Base-by-base conservation (phyloP, 2,113 vertebrate genomes). In the Damaliscus lunatus region DNA sequence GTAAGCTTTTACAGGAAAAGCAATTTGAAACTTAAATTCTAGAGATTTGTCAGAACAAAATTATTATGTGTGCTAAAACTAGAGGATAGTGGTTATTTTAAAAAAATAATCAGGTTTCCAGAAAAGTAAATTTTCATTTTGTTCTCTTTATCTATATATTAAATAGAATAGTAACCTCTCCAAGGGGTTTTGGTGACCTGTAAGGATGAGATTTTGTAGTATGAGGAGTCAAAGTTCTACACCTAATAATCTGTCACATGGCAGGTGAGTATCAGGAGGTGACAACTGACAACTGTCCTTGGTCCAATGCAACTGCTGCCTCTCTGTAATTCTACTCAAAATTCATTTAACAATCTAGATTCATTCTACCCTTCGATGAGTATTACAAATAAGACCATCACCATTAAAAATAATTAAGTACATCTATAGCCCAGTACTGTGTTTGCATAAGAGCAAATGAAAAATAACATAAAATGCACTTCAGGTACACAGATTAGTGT, bases 61-160 rank as follows among this genome's bases (percentile, higher is more conserved):
- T 15, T 74, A 33, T 81, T 59, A 9, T 27, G 96, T 95, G 85
- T 98, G n/a, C 80, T 82, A 97, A 97, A 98, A 96, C 19, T 93
- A 91, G 89, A 86, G 55, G 23, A 62, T 94, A 85, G 11, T 64
- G 57, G 86, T 57, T 98, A 88, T 57, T 97, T 92, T n/a, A 5
- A 95, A 98, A 96, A 98, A 96, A 98, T 96, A 97, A 94, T 96
- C 64, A 98, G 40, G 52, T 92, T 80, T 97, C 88, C 94, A 91
- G 82, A 90, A 93, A 23, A 91, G 87, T 50, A 60, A 36, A 12
- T 27, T 8, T 53, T 53, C 36, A 98, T 98, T 98, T 94, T 97
- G 64, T 53, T 98, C 98, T 96, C 96, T 98, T 97, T 98, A 85
- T 98, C 94, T 98, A 71, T 94, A 40, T 52, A 36, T 98, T 81